Base-by-base conservation (phyloP, 2,113 vertebrate species). In the Alethe castanea region DNA sequence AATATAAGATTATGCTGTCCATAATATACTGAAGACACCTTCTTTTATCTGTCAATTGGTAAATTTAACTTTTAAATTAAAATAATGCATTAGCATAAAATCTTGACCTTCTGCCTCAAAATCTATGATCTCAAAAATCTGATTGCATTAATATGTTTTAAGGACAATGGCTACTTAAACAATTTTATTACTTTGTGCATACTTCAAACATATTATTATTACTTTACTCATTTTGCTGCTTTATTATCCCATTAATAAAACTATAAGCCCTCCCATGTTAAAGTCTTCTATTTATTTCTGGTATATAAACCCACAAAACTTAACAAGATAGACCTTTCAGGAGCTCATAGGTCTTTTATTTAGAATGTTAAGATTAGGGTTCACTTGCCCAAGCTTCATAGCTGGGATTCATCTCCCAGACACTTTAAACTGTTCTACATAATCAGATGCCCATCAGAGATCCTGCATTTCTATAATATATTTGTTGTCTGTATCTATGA, bases 201-300 rank as follows among this genome's bases (percentile, higher is more conserved):
- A 61, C 40, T 72, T 92, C n/a, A 77, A 28, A 65, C 14, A 22
- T 60, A 76, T 86, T 88, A 76, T 82, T 88, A 93, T n/a, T 33
- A 42, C 54, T 57, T 80, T 76, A 69, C 7, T 72, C 3, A 4
- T 87, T 91, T 93, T 59, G n/a, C 54, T 71, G 9, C 26, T 88
- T 88, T 76, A 86, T 88, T 82, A 94, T 38, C 8, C 31, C 22
- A n/a, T 64, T 92, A 85, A 86, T 80, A 88, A 72, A 93, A 76
- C 7, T 44, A 17, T 64, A 88, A 85, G 8, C 10, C 24, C 12
- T 88, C 16, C 69, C 60, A 67, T 15, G 11, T 79, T 76, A 52
- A 94, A 84, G 8, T 52, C n/a, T 19, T 84, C 59, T 52, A 40
- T 78, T 71, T 94, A 74, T 92, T 65, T 87, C 47, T 71, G 38